These are phyloP conservation scores for Heteropelma amictum DNA, from an alignment of 2,888 invertebrate species.

Conservation along the genomic window DNA sequence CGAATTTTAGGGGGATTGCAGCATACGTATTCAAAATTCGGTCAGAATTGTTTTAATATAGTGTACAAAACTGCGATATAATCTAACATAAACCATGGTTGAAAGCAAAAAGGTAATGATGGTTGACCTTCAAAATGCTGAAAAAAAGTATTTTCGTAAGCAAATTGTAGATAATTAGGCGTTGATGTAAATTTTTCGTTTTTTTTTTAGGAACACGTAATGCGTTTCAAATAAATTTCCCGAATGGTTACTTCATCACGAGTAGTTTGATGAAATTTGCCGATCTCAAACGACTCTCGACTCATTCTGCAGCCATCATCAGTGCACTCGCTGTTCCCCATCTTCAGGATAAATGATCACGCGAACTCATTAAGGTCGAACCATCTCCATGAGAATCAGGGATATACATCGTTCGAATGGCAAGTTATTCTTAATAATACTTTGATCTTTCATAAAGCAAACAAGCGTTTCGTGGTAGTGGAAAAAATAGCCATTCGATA, in stretches of 20 bases:
- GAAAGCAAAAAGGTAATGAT: too few relatives aligned
- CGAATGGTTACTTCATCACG: constrained; percentile 58
- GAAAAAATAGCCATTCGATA: too few relatives aligned
- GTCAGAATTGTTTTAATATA: too few relatives aligned
- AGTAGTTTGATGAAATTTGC: constrained; percentile 60
- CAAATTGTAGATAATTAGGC: too few relatives aligned
- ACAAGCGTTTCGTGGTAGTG: too few relatives aligned
- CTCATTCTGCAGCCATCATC: constrained; percentile 12
- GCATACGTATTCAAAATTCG: too few relatives aligned
- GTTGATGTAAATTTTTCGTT: neutral
- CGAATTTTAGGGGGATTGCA: too few relatives aligned
- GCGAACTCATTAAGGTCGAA: constrained; percentile 27
- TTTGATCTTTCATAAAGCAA: neutral
- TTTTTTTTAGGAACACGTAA: neutral
- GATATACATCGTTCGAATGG: neutral
- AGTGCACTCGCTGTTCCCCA: constrained; percentile 11
- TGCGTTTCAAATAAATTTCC: constrained; percentile 9
- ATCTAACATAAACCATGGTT: too few relatives aligned
- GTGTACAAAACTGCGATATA: too few relatives aligned
- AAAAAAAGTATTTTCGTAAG: too few relatives aligned
- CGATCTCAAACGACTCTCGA: constrained; percentile 54
- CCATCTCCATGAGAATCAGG: neutral
- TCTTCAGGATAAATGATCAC: constrained; percentile 32
- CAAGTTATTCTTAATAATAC: neutral
- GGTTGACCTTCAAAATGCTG: too few relatives aligned